Percentiles rank a stretch among this genome's conserved stretches.
Evolutionary conservation across 2,113 vertebrate genomes (phyloP).

Genomic region (Cochlearius cochlearius): DNA sequence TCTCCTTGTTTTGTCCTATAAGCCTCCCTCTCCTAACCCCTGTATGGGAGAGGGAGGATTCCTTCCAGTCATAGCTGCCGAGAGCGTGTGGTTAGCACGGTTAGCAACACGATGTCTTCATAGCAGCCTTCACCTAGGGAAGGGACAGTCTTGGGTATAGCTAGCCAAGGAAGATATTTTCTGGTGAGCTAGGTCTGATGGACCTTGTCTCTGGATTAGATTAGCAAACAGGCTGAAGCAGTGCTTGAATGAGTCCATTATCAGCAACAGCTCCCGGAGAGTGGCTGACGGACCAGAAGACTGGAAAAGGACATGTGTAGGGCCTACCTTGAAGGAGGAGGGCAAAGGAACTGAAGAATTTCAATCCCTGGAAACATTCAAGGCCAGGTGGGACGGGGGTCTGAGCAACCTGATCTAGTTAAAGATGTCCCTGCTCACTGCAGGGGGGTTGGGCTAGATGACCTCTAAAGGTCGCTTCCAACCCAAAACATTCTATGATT

Average conservation of each 20-base stretch:
- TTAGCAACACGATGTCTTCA: background rate
- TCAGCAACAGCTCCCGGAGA: background rate
- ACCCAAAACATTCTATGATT: too few species aligned
- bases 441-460: too few species aligned
- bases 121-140: background rate
- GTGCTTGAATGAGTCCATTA: background rate
- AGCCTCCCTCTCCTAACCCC: background rate
- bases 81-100: background rate
- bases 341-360: background rate
- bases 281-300: background rate
- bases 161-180: background rate
- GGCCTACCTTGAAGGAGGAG: background rate
- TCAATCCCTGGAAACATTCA: too few species aligned
- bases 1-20: background rate
- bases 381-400: too few species aligned
- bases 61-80: background rate
- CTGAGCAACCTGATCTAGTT: too few species aligned
- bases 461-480: too few species aligned
- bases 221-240: background rate
- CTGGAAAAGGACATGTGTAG: background rate
- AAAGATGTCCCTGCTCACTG: too few species aligned
- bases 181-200: background rate
- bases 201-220: background rate
- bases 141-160: background rate
- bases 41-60: background rate